Percentiles rank a stretch among this genome's conserved stretches.
phyloP scores from a whole-genome alignment of 2,888 invertebrate genomes.

The Gibbula magus region DNA sequence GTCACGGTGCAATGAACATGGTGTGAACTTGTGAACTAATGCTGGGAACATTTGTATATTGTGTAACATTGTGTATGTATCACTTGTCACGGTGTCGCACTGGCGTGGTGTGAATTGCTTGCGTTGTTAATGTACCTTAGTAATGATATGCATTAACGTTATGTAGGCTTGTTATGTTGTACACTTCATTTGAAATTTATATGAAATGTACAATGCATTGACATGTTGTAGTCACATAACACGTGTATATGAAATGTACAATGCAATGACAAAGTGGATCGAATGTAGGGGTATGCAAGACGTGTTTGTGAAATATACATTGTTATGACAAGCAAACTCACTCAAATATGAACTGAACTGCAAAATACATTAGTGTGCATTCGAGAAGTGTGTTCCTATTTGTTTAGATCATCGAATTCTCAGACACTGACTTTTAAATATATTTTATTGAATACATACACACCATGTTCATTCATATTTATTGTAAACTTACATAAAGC shows the following conservation, averaged over 20 bases:
- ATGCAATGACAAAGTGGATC: too few species aligned
- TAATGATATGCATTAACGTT: conserved; percentile 8
- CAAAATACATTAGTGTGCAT: neutral
- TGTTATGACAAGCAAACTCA: too few species aligned
- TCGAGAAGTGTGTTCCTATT: too few species aligned
- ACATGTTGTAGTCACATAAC: too few species aligned
- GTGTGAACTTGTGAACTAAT: neutral
- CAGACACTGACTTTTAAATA: too few species aligned
- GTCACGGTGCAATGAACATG: neutral
- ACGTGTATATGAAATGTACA: too few species aligned
- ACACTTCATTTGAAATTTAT: neutral
- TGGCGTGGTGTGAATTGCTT: conserved; percentile 7
- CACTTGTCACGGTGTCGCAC: conserved; percentile 8
- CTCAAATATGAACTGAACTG: neutral
- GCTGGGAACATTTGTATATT: neutral
- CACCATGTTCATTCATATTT: too few species aligned
- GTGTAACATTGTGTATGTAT: neutral
- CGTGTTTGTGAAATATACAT: too few species aligned
- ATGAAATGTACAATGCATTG: neutral
- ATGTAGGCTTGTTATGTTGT: neutral
- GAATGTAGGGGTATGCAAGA: too few species aligned
- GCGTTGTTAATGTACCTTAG: neutral
- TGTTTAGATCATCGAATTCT: too few species aligned
- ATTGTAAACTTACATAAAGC: too few species aligned
- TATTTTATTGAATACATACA: too few species aligned